phyloP scores from a whole-genome alignment of 2,113 vertebrate genomes.

The Aldabrachelys gigantea region DNA sequence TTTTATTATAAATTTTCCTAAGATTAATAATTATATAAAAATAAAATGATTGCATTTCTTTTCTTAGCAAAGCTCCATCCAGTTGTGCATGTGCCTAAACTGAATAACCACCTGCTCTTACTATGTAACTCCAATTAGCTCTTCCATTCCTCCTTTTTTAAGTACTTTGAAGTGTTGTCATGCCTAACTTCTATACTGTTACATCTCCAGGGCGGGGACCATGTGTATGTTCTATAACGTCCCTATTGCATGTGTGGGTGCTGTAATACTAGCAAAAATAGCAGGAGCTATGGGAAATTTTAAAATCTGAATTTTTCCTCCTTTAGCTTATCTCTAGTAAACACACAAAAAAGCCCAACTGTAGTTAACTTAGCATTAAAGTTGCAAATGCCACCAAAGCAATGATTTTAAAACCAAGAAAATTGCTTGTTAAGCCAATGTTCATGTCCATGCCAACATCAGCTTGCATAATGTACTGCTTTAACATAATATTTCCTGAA shows the following conservation, averaged over 20 bases:
- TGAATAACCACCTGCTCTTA: background rate
- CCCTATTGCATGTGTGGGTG: conserved; percentile 39
- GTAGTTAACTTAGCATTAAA: background rate
- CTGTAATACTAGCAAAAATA: background rate
- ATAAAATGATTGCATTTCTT: background rate
- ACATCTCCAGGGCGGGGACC: conserved; percentile 47
- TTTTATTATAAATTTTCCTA: conserved; percentile 9
- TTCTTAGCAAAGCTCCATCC: background rate
- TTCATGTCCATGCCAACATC: fast-evolving
- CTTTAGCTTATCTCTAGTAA: background rate
- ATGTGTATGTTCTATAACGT: conserved; percentile 41
- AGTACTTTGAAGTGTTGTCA: conserved; percentile 50
- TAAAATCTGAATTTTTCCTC: conserved; percentile 9
- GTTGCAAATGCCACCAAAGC: background rate
- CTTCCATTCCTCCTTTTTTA: background rate
- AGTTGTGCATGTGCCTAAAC: conserved; percentile 37
- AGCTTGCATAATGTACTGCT: background rate
- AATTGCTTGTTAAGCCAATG: background rate
- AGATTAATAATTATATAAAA: conserved; percentile 57
- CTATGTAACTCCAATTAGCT: background rate
- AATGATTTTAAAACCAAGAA: background rate
- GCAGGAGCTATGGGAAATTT: conserved; percentile 16
- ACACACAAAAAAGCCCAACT: background rate
- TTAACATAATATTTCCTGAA: fast-evolving
- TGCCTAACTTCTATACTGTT: conserved; percentile 9